Conservation (phyloP, 2,797 vertebrate species). For the Tamandua tetradactyla region DNA sequence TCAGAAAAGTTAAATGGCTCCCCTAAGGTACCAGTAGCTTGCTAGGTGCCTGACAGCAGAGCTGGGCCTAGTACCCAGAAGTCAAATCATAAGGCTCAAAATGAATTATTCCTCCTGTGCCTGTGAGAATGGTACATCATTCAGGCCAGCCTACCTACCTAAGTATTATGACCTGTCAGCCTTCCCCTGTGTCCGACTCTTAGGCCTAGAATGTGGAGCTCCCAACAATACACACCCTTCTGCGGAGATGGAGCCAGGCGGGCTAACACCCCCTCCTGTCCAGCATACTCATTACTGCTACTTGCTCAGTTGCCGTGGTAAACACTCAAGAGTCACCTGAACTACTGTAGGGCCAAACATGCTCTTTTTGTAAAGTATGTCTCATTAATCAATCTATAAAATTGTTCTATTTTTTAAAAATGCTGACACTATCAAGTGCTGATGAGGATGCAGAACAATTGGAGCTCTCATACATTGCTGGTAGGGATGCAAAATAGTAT, state of each 20-base stretch:
- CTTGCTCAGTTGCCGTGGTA: constrained; percentile 84
- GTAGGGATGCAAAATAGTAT: neutral
- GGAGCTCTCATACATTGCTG: neutral
- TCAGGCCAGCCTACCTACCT: constrained; percentile 36
- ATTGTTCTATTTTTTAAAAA: constrained; percentile 84
- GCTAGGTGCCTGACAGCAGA: neutral
- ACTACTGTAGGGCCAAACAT: constrained; percentile 89
- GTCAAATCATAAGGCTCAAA: neutral
- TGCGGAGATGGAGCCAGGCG: constrained; percentile 72
- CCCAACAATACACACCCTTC: constrained; percentile 49
- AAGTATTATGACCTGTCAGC: constrained; percentile 11
- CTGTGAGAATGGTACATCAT: no score
- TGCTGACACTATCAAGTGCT: neutral
- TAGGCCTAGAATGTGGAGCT: constrained; percentile 62
- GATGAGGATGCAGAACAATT: neutral
- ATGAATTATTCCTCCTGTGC: no score
- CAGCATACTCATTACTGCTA: constrained; percentile 86
- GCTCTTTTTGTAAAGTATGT: constrained; percentile 91
- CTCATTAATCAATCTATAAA: constrained; percentile 90
- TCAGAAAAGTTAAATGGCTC: constrained; percentile 20
- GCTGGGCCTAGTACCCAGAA: neutral
- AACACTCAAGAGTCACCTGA: constrained; percentile 86
- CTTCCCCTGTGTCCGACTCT: constrained; percentile 19
- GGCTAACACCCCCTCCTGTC: constrained; percentile 82
- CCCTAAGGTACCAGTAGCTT: neutral